phyloP scores from a whole-genome alignment of 1,140 invertebrate species.

The Papilio polyxenes region DNA sequence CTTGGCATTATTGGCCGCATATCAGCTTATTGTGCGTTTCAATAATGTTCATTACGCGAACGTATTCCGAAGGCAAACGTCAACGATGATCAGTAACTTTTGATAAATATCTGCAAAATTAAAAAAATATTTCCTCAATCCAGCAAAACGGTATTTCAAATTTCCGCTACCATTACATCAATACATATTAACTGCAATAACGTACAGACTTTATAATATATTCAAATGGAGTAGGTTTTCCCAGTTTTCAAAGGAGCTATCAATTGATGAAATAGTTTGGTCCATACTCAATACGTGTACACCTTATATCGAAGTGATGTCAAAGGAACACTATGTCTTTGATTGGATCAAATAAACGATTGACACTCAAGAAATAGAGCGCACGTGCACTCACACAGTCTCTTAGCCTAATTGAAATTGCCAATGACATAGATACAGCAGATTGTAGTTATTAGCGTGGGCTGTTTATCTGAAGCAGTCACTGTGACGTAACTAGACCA shows the following conservation, averaged over 20 bases:
- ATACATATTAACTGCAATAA: no score
- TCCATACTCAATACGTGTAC: neutral
- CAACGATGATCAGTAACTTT: neutral
- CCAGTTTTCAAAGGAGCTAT: neutral
- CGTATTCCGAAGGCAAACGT: neutral
- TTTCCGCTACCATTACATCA: no score
- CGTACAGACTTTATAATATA: no score
- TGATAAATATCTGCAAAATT: no score
- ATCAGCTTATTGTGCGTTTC: neutral
- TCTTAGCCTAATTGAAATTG: conserved; percentile 31
- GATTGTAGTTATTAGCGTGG: conserved; percentile 27
- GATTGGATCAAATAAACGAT: conserved; percentile 31
- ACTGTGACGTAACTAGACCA: neutral
- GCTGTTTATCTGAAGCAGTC: neutral
- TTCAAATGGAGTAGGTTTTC: neutral
- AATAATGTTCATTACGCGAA: neutral
- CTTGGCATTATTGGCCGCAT: neutral
- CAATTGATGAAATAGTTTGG: neutral
- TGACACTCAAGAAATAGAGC: conserved; percentile 8
- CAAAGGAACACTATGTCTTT: conserved; percentile 21
- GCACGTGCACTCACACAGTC: neutral
- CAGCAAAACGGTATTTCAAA: no score
- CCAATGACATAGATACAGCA: conserved; percentile 16
- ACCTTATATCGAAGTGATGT: neutral
- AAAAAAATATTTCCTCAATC: no score